Percentiles rank a stretch among this genome's conserved stretches.
Evolutionary conservation across 2,888 invertebrate genomes (phyloP).

Genomic region (Eupelmus urozonus): DNA sequence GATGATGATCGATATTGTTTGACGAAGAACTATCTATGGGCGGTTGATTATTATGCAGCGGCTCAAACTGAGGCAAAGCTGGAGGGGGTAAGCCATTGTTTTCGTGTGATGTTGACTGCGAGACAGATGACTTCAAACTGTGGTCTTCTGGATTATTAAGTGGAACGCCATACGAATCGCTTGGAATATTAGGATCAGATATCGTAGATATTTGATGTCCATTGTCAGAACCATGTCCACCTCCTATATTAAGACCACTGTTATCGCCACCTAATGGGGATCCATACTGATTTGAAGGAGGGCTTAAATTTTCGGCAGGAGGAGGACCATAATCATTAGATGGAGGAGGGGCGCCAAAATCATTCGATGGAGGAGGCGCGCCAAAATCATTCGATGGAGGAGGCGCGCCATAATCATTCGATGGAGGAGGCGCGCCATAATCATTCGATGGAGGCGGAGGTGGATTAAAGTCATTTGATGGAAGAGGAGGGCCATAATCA

Average conservation of each 20-base stretch:
- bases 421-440: slow-evolving; percentile 33
- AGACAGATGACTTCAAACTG: slow-evolving; percentile 70
- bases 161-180: slow-evolving; percentile 80
- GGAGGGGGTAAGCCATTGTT: slow-evolving; percentile 73
- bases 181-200: slow-evolving; percentile 70
- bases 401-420: slow-evolving; percentile 68
- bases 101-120: slow-evolving; percentile 65
- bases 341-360: slow-evolving; percentile 32
- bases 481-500: slow-evolving; percentile 64
- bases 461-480: slow-evolving; percentile 66
- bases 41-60: slow-evolving; percentile 69
- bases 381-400: slow-evolving; percentile 63
- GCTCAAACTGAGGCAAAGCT: slow-evolving; percentile 71
- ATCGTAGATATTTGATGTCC: slow-evolving; percentile 2
- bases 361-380: slow-evolving; percentile 63
- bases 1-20: slow-evolving; percentile 57
- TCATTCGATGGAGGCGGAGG: slow-evolving; percentile 59
- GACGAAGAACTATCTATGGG: slow-evolving; percentile 63
- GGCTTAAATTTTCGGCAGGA: slow-evolving; percentile 23
- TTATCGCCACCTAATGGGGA: slow-evolving; percentile 14
- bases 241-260: not conserved
- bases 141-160: slow-evolving; percentile 73
- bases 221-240: slow-evolving; percentile 10
- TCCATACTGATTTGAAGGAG: slow-evolving; percentile 62
- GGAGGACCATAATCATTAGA: slow-evolving; percentile 68